Conservation (phyloP, 1,140 invertebrate genomes). For the Saccostrea echinata region DNA sequence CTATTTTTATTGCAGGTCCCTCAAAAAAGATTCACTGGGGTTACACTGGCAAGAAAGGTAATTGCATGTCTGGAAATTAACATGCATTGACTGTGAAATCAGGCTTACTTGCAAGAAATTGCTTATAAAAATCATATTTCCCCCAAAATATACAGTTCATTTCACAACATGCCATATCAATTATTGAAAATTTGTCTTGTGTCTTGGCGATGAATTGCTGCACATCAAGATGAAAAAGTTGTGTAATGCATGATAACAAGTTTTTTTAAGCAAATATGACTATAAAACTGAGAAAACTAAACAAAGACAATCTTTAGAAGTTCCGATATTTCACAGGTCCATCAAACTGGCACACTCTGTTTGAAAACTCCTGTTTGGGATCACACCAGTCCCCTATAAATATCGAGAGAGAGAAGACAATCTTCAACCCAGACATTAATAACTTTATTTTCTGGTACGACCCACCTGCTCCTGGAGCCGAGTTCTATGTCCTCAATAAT, state of each 20-base stretch:
- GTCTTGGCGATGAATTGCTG: background rate
- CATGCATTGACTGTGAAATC: background rate
- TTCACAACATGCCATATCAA: background rate
- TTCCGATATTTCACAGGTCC: background rate
- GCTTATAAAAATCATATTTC: background rate
- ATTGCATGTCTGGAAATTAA: slow-evolving; percentile 2
- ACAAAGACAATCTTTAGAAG: no score
- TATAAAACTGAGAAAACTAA: background rate
- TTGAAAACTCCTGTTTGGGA: slow-evolving; percentile 65
- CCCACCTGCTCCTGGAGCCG: slow-evolving; percentile 69
- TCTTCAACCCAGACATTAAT: slow-evolving; percentile 69
- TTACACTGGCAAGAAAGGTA: slow-evolving; percentile 1
- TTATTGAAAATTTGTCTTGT: background rate
- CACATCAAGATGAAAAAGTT: background rate
- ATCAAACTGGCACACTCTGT: slow-evolving; percentile 23
- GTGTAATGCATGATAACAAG: no score
- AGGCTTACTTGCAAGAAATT: background rate
- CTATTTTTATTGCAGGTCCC: background rate
- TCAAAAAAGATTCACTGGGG: slow-evolving; percentile 16
- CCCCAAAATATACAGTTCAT: background rate
- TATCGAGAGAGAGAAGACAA: slow-evolving; percentile 65
- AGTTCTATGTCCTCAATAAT: slow-evolving; percentile 71
- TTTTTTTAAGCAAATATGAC: background rate
- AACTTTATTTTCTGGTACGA: slow-evolving; percentile 74
- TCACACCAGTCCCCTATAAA: slow-evolving; percentile 75